A percentile compares a stretch with the other conserved stretches of the same genome.
phyloP scores from a whole-genome alignment of 2,888 invertebrate species.

The Tanytarsus gracilentus region DNA sequence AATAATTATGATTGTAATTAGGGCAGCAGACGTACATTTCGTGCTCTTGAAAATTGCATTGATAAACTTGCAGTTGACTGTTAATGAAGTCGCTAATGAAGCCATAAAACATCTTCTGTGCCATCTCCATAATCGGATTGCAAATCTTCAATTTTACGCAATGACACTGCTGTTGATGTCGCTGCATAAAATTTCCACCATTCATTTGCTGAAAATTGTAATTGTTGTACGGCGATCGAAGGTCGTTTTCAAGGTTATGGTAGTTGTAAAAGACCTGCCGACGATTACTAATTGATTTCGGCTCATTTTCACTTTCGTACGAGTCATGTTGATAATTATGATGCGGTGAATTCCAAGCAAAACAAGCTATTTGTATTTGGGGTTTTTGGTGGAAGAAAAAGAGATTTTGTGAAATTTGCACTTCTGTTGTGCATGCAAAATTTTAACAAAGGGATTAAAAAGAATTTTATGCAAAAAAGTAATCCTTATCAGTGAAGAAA shows the following conservation, averaged over 20 bases:
- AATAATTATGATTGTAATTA: neutral
- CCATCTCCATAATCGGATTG: slow-evolving; percentile 1
- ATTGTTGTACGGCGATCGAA: neutral
- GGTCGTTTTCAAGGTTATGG: slow-evolving; percentile 8
- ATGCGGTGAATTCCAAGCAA: neutral
- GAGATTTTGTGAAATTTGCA: neutral
- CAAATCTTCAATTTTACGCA: slow-evolving; percentile 13
- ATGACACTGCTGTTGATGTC: neutral
- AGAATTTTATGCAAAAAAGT: no score
- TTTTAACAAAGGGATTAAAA: no score
- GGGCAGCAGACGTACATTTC: slow-evolving; percentile 22
- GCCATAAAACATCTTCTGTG: neutral
- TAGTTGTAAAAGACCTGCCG: neutral
- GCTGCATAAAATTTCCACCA: neutral
- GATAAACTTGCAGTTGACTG: neutral
- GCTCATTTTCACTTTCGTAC: neutral
- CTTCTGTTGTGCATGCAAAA: no score
- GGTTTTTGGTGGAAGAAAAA: neutral
- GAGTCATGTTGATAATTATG: neutral
- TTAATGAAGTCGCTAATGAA: neutral
- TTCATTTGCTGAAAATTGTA: slow-evolving; percentile 14
- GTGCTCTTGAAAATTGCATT: neutral
- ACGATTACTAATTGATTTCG: neutral
- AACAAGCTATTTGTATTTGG: neutral
- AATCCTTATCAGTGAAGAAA: no score